Evolutionary conservation across 2,888 invertebrate species (phyloP), one percentile per base, ranked within the genome.

Genomic region (Lepidonotus clava): DNA sequence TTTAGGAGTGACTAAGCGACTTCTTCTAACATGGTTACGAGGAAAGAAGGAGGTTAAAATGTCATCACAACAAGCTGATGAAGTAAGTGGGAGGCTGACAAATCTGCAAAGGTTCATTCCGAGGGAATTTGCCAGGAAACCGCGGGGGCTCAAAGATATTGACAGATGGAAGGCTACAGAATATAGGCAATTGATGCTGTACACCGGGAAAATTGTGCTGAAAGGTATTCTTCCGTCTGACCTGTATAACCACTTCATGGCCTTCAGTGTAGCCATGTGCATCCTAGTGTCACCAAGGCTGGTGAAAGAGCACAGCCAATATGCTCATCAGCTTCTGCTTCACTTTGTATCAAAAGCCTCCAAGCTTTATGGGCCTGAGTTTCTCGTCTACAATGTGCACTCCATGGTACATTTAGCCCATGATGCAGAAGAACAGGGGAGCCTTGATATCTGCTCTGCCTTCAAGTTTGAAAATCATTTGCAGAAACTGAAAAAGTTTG

Each of bases 121-220:
- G 46, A 67, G 76, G 28, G 90, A 90, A 85, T 91, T 91, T 88
- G 66, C 89, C 24, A 38, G 90, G 53, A 90, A 90, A 77, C 89
- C 89, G n/a, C 66, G 91, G 41, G 46, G 87, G 38, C 83, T 91
- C 18, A 8, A 11, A 61, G 89, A 91, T 34, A 40, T 90, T 34
- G 89, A 90, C 21, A 84, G 89, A 51, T 91, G 91, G 91, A 91
- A 91, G 86, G 91, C 91, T 11, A 90, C 91, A 24, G 91, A 91
- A 71, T 91, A 89, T 67, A 56, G 91, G 21, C 90, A 90, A 77
- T 91, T 91, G 86, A 61, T 92, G 14, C 80, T 92, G n/a, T 91
- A 91, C 86, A 90, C 90, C 32, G 90, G 91, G 2, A 88, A 88
- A 38, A 83, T 91, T 28, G 90, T 90, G 28, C 86, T 91, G 38